Base-by-base conservation (phyloP, 2,888 invertebrate species). In the Philhelius pedissequus region DNA sequence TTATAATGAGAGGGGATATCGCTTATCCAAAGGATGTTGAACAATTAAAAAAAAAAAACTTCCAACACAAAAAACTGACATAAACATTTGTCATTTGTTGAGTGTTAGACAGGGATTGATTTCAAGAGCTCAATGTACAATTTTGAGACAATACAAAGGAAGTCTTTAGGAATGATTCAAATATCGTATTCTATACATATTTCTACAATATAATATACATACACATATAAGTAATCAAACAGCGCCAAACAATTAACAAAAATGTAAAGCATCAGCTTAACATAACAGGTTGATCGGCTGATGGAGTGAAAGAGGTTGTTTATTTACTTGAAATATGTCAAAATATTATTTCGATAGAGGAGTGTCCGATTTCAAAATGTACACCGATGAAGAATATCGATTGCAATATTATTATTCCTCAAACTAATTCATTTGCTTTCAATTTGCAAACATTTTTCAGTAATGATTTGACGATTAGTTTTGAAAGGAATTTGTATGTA, bases 81-180 rank as follows among this genome's bases (percentile, higher is more conserved):
- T 82, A 77, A 80, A 78, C 68, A 83, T 83, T 83, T 83, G 83
- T 83, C 83, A 83, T 83, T 83, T 70, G 78, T 52, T 66, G 74
- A 64, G 43, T 38, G 38, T 54, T 74, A 74, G 73, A 38, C 35
- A 62, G 9, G 69, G 83, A 83, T 83, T 78, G 78, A 83, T 83
- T 83, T 83, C 83, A 83, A 58, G 30, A 64, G 25, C 78, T 74
- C 56, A 45, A 70, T 70, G 69, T 58, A 32, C 35, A 43, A 20
- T 27, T 62, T 62, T 43, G 25, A 70, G 64, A 83, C 74, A 78
- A 78, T 78, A 45, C 25, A 83, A 30, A 83, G 83, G 78, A 83
- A 78, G 64, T 83, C 27, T 35, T 58, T 7, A 25, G 35, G 18
- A 60, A 40, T 38, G 66, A 48, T 40, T 52, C 62, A n/a, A 43